Percentiles rank a stretch among this genome's conserved stretches.
Conservation (phyloP, 1,140 invertebrate species). For the Fopius arisanus region DNA sequence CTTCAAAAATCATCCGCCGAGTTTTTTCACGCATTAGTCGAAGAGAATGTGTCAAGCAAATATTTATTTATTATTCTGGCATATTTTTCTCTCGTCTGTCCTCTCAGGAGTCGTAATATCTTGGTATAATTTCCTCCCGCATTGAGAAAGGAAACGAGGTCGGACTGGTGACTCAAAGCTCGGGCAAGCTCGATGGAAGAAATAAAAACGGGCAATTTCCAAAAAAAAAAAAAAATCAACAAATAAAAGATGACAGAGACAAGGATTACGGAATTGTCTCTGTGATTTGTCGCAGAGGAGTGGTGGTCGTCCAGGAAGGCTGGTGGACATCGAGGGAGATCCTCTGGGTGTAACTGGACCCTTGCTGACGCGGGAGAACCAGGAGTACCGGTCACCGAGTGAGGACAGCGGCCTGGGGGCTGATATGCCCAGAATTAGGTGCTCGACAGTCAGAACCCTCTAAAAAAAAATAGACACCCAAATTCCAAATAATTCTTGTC, state of each 20-base stretch:
- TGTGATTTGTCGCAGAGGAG: slow-evolving; percentile 62
- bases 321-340: slow-evolving; percentile 70
- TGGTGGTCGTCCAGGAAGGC: slow-evolving; percentile 61
- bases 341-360: slow-evolving; percentile 64
- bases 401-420: slow-evolving; percentile 85
- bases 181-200: slow-evolving; percentile 31
- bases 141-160: slow-evolving; percentile 12
- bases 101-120: neutral
- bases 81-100: neutral
- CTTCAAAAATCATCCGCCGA: too few species aligned
- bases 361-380: slow-evolving; percentile 60
- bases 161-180: slow-evolving; percentile 27
- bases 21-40: neutral
- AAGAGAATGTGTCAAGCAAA: neutral
- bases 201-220: slow-evolving; percentile 15
- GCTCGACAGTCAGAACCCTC: slow-evolving; percentile 25
- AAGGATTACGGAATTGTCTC: slow-evolving; percentile 46
- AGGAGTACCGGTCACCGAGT: slow-evolving; percentile 78
- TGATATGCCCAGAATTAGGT: slow-evolving; percentile 72
- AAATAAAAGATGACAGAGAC: slow-evolving; percentile 5
- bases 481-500: neutral
- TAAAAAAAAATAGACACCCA: neutral
- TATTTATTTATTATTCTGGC: neutral
- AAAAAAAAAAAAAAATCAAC: slow-evolving; percentile 11
- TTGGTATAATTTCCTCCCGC: slow-evolving; percentile 3